Base-by-base conservation (phyloP, 64 coral and sea anemone genomes). In the Cladopsammia gracilis region DNA sequence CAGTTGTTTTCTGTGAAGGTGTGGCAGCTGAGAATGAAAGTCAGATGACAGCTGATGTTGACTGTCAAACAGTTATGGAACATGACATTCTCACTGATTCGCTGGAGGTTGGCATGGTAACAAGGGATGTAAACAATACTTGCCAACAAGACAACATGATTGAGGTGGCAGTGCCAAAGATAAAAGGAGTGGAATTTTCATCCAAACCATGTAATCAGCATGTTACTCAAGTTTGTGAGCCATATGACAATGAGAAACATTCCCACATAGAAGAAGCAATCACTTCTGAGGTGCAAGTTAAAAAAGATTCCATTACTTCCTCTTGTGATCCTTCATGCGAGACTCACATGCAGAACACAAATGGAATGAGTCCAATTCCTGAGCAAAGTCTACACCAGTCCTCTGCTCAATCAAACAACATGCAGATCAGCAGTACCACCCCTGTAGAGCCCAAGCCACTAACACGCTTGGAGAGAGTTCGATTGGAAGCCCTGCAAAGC, bases 401-500 rank as follows among this genome's bases (percentile, higher is more conserved):
- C 18, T 64, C 58, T 60, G 7, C 25, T 48, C 34, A 64, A 25
- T 60, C 56, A 26, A 81, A 7, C 18, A 45, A 45, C 14, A 58
- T 48, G 18, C 72, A 52, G 18, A 5, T 7, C 46, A 0, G 18
- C 44, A 50, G 3, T 50, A 26, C 16, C 0, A n/a, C 20, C 1
- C 44, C 4, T 13, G 58, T 47, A 74, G 86, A 73, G 25, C n/a
- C 89, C 22, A 89, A 77, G 44, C 87, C 54, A 8, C 46, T 98
- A 58, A 98, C 92, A 15, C 84, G 92, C 23, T 20, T 94, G 15
- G 81, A 98, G 65, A 98, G 34, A 88, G 96, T 92, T 18, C 91
- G 90, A 57, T 53, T 98, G 58, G 96, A 98, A 81, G 96, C 88
- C 58, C 14, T 98, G 46, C 58, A 90, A 61, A 94, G 91, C 49